These are phyloP conservation scores for Tribolium castaneum DNA, from an alignment of 1,140 invertebrate genomes.

Conservation along the genomic window DNA sequence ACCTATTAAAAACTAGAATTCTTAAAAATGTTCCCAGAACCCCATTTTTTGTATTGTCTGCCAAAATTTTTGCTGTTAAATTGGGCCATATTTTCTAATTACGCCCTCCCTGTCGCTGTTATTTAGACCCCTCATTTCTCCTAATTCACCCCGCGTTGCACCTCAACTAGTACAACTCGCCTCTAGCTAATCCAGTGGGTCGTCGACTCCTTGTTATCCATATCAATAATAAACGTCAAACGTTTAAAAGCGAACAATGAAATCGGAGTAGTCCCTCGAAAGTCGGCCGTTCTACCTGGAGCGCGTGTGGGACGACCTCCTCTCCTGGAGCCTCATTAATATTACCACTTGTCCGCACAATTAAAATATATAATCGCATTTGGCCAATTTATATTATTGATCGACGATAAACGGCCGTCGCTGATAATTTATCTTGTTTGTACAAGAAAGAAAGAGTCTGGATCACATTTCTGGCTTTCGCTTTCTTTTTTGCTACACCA, in stretches of 20 bases:
- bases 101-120: too few species aligned
- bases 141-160: slow-evolving; percentile 1
- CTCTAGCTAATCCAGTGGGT: background rate
- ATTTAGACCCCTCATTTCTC: background rate
- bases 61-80: too few species aligned
- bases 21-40: too few species aligned
- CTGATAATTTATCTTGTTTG: slow-evolving; percentile 59
- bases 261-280: slow-evolving; percentile 10
- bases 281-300: slow-evolving; percentile 52
- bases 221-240: slow-evolving; percentile 47
- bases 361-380: slow-evolving; percentile 65
- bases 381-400: slow-evolving; percentile 64
- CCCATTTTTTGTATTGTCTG: too few species aligned
- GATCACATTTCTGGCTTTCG: slow-evolving; percentile 26
- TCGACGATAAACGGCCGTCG: slow-evolving; percentile 59
- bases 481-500: slow-evolving; percentile 7
- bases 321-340: slow-evolving; percentile 61
- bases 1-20: too few species aligned
- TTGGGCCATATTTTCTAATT: too few species aligned
- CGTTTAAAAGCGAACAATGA: slow-evolving; percentile 37
- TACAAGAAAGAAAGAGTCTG: slow-evolving; percentile 4
- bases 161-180: background rate
- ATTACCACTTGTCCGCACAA: slow-evolving; percentile 64
- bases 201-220: slow-evolving; percentile 10
- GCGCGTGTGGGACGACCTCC: slow-evolving; percentile 58